These are phyloP conservation scores for Ptychobarbus kaznakovi DNA, from an alignment of 2,797 vertebrate species.

Conservation along the genomic window DNA sequence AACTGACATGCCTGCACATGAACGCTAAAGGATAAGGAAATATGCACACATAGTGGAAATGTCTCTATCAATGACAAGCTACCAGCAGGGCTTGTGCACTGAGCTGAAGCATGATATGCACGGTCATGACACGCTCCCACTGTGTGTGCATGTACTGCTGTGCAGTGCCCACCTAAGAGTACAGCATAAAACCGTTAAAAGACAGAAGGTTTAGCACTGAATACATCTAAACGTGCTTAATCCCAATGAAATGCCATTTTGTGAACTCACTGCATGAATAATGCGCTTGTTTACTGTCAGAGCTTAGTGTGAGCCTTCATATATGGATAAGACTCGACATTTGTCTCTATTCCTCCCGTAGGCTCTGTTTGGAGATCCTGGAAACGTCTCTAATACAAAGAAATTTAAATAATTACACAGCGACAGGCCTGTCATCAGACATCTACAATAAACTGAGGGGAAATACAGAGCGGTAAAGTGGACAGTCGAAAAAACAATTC, in stretches of 20 bases:
- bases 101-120: slow-evolving; percentile 26
- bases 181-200: slow-evolving; percentile 25
- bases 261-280: slow-evolving; percentile 43
- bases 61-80: slow-evolving; percentile 51
- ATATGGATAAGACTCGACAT: slow-evolving; percentile 16
- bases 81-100: slow-evolving; percentile 41
- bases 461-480: background rate
- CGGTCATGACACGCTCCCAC: slow-evolving; percentile 22
- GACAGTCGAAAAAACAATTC: slow-evolving; percentile 1
- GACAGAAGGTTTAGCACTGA: slow-evolving; percentile 7
- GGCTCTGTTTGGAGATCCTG: slow-evolving; percentile 29
- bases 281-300: slow-evolving; percentile 45
- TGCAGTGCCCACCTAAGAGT: slow-evolving; percentile 5
- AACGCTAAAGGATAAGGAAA: background rate
- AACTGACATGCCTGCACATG: slow-evolving; percentile 10
- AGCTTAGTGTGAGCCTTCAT: slow-evolving; percentile 43
- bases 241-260: slow-evolving; percentile 29
- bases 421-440: slow-evolving; percentile 1
- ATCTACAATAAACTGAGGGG: slow-evolving; percentile 14
- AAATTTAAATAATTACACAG: background rate
- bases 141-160: slow-evolving; percentile 9
- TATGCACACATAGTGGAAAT: slow-evolving; percentile 33
- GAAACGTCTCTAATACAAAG: slow-evolving; percentile 16
- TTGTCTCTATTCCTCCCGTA: slow-evolving; percentile 16
- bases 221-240: slow-evolving; percentile 40